These are phyloP conservation scores for Tetheella fluctuosa DNA, from an alignment of 2,888 invertebrate genomes.

Conservation along the genomic window DNA sequence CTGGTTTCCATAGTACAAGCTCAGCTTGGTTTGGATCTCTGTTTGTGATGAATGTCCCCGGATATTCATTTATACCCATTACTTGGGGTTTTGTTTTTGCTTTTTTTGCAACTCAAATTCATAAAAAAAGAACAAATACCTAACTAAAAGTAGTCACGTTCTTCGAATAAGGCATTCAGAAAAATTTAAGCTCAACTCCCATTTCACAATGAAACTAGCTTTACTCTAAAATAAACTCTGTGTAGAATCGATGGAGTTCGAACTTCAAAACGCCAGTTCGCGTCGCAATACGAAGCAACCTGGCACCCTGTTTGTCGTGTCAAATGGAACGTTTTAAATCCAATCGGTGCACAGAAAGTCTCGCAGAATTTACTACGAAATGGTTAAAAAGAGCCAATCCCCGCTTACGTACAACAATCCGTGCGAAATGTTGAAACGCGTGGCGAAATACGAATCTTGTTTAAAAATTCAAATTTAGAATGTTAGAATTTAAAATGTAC, in stretches of 20 bases:
- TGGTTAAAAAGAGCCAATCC: conserved; percentile 16
- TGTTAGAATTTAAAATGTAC: conserved; percentile 4
- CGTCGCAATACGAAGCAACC: conserved; percentile 50
- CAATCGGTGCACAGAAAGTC: conserved; percentile 38
- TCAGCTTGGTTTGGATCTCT: no score
- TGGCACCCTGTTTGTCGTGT: conserved; percentile 51
- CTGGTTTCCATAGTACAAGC: no score
- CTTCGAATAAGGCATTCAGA: no score
- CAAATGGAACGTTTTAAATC: conserved; percentile 60
- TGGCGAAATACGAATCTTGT: conserved; percentile 7
- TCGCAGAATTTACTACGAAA: conserved; percentile 35
- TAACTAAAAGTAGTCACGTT: no score
- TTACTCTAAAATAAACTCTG: conserved; percentile 28
- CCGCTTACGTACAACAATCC: conserved; percentile 2
- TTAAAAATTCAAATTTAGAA: conserved; percentile 3
- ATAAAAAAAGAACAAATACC: no score
- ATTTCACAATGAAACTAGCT: neutral
- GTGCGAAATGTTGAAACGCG: neutral
- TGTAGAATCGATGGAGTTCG: conserved; percentile 26
- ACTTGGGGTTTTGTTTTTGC: no score
- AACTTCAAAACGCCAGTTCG: conserved; percentile 37
- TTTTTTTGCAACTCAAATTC: no score
- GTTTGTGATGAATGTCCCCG: no score
- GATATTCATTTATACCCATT: no score
- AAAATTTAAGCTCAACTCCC: neutral